phyloP scores from a whole-genome alignment of 2,113 vertebrate species.

The Plecturocebus donacophilus region DNA sequence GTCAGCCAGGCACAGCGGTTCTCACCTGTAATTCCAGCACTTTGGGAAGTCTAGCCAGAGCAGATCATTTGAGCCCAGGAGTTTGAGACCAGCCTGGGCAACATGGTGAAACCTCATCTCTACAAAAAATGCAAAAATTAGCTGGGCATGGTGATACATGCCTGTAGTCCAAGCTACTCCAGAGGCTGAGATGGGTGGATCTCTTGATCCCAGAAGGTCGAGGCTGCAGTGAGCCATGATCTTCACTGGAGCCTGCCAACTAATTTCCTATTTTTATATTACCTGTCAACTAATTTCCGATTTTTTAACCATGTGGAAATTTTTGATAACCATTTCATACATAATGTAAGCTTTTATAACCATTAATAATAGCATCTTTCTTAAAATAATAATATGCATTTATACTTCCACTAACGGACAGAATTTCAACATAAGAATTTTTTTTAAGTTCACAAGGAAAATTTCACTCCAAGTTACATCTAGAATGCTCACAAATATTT shows the following conservation, averaged over 20 bases:
- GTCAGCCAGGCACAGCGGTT: not conserved
- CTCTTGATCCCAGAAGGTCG: too few relatives aligned
- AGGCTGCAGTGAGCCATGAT: too few relatives aligned
- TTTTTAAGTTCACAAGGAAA: not conserved
- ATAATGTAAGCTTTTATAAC: not conserved
- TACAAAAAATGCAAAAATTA: too few relatives aligned
- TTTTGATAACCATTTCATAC: not conserved
- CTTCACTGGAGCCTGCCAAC: too few relatives aligned
- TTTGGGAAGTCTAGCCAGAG: too few relatives aligned
- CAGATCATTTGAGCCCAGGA: too few relatives aligned
- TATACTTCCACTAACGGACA: not conserved
- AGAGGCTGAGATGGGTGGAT: too few relatives aligned
- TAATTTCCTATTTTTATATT: not conserved
- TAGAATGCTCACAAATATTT: not conserved
- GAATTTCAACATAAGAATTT: not conserved
- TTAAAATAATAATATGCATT: slow-evolving; percentile 18
- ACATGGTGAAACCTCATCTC: too few relatives aligned
- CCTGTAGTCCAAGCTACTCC: too few relatives aligned
- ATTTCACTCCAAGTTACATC: not conserved
- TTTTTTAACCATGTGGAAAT: slow-evolving; percentile 35
- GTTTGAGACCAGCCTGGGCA: too few relatives aligned
- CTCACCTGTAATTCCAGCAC: not conserved
- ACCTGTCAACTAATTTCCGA: not conserved
- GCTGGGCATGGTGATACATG: too few relatives aligned
- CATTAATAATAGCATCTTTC: slow-evolving; percentile 32